phyloP scores from a whole-genome alignment of 1,140 invertebrate genomes.

The Pogonus chalceus region DNA sequence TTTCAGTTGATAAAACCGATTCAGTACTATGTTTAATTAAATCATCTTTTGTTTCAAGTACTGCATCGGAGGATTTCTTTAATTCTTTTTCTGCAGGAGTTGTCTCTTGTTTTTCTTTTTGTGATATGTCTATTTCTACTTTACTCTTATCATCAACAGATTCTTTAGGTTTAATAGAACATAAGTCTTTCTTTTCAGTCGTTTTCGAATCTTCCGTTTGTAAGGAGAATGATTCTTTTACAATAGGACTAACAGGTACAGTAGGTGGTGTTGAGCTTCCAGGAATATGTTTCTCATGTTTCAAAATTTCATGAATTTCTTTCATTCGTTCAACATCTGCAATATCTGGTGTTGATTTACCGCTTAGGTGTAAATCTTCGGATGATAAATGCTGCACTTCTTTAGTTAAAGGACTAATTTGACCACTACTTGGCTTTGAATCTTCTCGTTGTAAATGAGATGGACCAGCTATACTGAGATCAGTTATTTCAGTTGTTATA shows the following conservation, averaged over 20 bases:
- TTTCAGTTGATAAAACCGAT: slow-evolving; percentile 38
- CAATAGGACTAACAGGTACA: slow-evolving; percentile 43
- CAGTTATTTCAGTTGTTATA: not conserved
- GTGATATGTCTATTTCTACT: slow-evolving; percentile 33
- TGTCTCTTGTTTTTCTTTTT: slow-evolving; percentile 16
- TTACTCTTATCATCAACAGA: slow-evolving; percentile 34
- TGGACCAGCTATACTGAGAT: not conserved
- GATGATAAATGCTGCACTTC: not conserved
- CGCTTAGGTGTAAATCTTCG: slow-evolving; percentile 20
- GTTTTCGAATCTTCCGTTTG: slow-evolving; percentile 20
- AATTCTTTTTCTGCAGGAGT: slow-evolving; percentile 36
- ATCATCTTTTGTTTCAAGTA: slow-evolving; percentile 24
- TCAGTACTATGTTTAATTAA: slow-evolving; percentile 39
- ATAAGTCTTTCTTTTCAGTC: slow-evolving; percentile 29
- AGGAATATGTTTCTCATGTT: slow-evolving; percentile 24
- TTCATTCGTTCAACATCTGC: slow-evolving; percentile 23
- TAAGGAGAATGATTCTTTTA: slow-evolving; percentile 17
- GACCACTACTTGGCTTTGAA: not conserved
- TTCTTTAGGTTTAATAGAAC: slow-evolving; percentile 29
- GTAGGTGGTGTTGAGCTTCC: slow-evolving; percentile 43
- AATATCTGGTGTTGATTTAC: slow-evolving; percentile 30
- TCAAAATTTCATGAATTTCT: slow-evolving; percentile 19
- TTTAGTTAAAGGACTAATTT: not conserved
- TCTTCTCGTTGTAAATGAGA: not conserved
- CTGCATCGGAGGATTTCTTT: slow-evolving; percentile 26